phyloP scores from a whole-genome alignment of 2,113 vertebrate genomes.

The Condylura cristata region DNA sequence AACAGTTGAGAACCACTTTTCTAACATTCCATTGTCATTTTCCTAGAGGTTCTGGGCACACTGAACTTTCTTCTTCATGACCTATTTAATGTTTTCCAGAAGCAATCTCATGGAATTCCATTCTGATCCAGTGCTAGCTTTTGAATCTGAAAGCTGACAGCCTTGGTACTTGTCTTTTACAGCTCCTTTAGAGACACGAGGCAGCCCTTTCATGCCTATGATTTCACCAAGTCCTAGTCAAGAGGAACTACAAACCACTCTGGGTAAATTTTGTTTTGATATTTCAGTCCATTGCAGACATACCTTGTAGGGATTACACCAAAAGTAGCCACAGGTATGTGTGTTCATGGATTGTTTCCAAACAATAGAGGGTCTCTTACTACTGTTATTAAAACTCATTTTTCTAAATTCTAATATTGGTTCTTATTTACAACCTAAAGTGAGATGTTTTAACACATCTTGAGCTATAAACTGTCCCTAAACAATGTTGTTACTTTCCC shows the following conservation, averaged over 20 bases:
- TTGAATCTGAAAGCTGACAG: slow-evolving; percentile 57
- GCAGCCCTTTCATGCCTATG: slow-evolving; percentile 80
- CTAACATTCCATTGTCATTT: neutral
- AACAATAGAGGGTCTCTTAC: neutral
- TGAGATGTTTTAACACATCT: neutral
- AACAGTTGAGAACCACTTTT: slow-evolving; percentile 56
- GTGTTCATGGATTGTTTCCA: neutral
- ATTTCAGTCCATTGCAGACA: neutral
- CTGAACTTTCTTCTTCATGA: slow-evolving; percentile 55
- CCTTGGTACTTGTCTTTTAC: slow-evolving; percentile 78
- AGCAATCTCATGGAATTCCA: slow-evolving; percentile 64
- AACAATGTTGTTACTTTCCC: neutral
- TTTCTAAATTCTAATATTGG: slow-evolving; percentile 1
- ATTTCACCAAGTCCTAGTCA: slow-evolving; percentile 75
- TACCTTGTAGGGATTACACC: neutral
- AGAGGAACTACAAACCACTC: slow-evolving; percentile 72
- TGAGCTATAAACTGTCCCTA: neutral
- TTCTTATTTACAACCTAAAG: slow-evolving; percentile 27
- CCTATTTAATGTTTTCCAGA: slow-evolving; percentile 28
- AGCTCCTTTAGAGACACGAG: slow-evolving; percentile 84
- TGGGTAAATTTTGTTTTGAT: slow-evolving; percentile 66
- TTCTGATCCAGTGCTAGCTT: slow-evolving; percentile 66
- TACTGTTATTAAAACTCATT: neutral
- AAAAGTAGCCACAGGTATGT: neutral
- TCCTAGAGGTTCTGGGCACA: slow-evolving; percentile 9